Percentiles rank a stretch among this genome's conserved stretches.
These are phyloP conservation scores for Pardalotus punctatus DNA, from an alignment of 2,113 vertebrate species.

Conservation along the genomic window DNA sequence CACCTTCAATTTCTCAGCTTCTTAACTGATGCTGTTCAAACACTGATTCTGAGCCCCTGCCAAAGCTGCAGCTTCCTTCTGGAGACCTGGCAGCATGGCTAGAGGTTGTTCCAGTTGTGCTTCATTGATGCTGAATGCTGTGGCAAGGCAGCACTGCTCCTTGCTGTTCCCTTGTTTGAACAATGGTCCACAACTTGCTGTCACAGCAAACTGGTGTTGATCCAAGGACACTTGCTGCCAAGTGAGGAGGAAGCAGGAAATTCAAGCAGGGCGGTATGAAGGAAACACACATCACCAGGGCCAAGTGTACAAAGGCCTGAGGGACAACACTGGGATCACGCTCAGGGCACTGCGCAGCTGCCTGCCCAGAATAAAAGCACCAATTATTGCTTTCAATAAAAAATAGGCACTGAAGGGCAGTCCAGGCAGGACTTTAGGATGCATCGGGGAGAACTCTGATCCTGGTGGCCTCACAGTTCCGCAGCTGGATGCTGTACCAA, in stretches of 20 bases:
- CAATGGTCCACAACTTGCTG: neutral
- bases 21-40: neutral
- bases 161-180: neutral
- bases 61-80: neutral
- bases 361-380: neutral
- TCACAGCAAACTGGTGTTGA: constrained; percentile 25
- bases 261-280: neutral
- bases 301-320: neutral
- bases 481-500: accelerated
- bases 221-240: constrained; percentile 8
- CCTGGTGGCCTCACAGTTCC: neutral
- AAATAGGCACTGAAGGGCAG: neutral
- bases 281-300: neutral
- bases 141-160: neutral
- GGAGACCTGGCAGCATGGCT: neutral
- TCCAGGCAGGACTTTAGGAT: neutral
- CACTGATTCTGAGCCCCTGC: neutral
- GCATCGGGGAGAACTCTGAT: neutral
- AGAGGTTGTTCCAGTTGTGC: neutral
- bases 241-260: constrained; percentile 33
- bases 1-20: neutral
- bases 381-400: neutral
- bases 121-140: neutral
- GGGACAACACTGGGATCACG: neutral
- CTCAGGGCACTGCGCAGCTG: neutral